Conservation (phyloP, 2,888 invertebrate genomes). For the Catocala sponsa region DNA sequence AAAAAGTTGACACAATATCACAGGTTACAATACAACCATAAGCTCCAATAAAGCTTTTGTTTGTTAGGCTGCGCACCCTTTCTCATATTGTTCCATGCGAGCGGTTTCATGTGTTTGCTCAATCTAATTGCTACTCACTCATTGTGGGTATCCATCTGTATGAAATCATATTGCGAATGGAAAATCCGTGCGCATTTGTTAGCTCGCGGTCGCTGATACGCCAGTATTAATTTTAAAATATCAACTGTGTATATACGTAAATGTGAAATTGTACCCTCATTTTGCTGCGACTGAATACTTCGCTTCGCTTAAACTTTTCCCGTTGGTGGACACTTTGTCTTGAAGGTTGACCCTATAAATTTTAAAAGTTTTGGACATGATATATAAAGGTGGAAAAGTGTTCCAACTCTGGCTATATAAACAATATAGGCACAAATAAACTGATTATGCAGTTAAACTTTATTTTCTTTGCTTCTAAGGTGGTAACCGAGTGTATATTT, state of each 20-base stretch:
- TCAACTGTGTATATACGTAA: neutral
- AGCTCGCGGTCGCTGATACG: conserved; percentile 49
- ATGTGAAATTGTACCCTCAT: conserved; percentile 8
- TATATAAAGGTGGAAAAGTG: conserved; percentile 15
- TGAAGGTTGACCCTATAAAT: conserved; percentile 42
- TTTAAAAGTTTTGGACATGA: conserved; percentile 35
- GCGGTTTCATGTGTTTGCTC: conserved; percentile 82
- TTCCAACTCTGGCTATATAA: neutral
- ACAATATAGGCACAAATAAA: neutral
- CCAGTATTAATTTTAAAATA: conserved; percentile 51
- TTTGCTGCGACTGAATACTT: conserved; percentile 15
- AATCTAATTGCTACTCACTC: conserved; percentile 86
- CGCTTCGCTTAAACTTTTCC: conserved; percentile 16
- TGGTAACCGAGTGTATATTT: too few relatives aligned
- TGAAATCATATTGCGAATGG: conserved; percentile 75
- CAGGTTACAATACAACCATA: conserved; percentile 48
- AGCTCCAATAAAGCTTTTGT: conserved; percentile 70
- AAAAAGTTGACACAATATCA: conserved; percentile 32
- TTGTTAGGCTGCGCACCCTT: conserved; percentile 74
- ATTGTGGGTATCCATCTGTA: conserved; percentile 76
- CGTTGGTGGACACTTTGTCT: conserved; percentile 39
- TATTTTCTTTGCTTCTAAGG: too few relatives aligned
- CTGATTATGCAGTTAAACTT: neutral
- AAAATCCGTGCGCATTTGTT: conserved; percentile 56
- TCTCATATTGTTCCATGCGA: conserved; percentile 82